Conservation (phyloP, 2,113 vertebrate genomes). For the Tragelaphus imberbis region DNA sequence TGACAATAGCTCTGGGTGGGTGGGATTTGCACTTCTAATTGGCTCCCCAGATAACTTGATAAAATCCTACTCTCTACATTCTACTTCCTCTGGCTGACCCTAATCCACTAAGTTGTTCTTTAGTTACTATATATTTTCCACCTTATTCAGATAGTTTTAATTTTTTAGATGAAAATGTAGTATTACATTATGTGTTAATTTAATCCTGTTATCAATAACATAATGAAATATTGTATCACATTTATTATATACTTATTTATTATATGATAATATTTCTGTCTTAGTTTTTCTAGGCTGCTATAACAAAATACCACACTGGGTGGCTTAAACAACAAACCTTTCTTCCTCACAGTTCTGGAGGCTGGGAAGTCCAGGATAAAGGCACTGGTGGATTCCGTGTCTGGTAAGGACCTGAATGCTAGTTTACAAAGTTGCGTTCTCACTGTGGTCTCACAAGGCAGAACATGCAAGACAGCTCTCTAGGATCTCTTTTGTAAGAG, state of each 20-base stretch:
- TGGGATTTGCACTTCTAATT: slow-evolving; percentile 3
- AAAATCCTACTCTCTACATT: not conserved
- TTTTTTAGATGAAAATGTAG: not conserved
- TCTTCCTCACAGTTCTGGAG: not conserved
- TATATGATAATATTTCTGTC: not conserved
- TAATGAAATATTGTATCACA: not conserved
- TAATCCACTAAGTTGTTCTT: not conserved
- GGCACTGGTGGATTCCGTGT: not conserved
- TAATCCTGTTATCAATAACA: not conserved
- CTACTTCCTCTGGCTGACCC: not conserved
- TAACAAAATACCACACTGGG: not conserved
- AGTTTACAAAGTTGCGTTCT: not conserved
- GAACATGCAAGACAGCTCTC: not conserved
- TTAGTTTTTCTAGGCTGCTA: not conserved
- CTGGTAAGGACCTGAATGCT: not conserved
- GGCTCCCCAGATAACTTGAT: not conserved
- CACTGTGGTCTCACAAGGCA: not conserved
- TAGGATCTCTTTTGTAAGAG: not conserved
- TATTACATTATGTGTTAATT: not conserved
- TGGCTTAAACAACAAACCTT: not conserved
- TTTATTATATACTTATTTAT: not conserved
- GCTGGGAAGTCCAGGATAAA: not conserved
- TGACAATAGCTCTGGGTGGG: not conserved
- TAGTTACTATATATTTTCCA: not conserved
- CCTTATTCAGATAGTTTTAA: not conserved